phyloP scores from a whole-genome alignment of 2,113 vertebrate genomes.

The Mobula birostris region DNA sequence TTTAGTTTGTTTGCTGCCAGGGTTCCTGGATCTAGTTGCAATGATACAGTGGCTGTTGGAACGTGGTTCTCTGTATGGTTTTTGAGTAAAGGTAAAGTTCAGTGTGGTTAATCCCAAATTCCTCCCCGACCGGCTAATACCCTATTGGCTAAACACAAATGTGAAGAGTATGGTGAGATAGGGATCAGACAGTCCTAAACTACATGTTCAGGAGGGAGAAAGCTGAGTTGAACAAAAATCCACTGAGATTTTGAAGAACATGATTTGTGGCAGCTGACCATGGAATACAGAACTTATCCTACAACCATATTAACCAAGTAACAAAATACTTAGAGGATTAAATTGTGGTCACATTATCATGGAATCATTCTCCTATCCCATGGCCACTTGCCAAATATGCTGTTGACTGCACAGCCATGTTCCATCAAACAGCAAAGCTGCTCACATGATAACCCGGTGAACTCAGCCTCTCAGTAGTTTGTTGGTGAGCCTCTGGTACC shows the following conservation, averaged over 20 bases:
- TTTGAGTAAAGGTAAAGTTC: no score
- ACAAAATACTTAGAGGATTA: background rate
- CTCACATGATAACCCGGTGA: background rate
- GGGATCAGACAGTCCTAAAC: background rate
- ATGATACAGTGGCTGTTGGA: background rate
- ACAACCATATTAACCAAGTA: background rate
- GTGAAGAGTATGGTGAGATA: background rate
- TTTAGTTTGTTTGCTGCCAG: background rate
- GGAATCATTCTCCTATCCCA: background rate
- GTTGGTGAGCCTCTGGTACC: background rate
- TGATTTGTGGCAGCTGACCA: background rate
- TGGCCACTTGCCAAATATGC: background rate
- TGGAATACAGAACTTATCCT: background rate
- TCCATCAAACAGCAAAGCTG: background rate
- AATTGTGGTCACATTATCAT: background rate
- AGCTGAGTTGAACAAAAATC: background rate
- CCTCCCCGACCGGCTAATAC: background rate
- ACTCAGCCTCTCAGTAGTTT: background rate
- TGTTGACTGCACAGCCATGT: background rate
- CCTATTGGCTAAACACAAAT: background rate
- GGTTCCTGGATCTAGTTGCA: background rate
- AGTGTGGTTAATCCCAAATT: background rate
- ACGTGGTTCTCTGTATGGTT: background rate
- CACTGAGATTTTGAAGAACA: background rate
- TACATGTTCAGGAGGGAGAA: background rate